Evolutionary conservation across 2,888 invertebrate genomes (phyloP), one percentile per base, ranked within the genome.

Genomic region (Callinectes sapidus): DNA sequence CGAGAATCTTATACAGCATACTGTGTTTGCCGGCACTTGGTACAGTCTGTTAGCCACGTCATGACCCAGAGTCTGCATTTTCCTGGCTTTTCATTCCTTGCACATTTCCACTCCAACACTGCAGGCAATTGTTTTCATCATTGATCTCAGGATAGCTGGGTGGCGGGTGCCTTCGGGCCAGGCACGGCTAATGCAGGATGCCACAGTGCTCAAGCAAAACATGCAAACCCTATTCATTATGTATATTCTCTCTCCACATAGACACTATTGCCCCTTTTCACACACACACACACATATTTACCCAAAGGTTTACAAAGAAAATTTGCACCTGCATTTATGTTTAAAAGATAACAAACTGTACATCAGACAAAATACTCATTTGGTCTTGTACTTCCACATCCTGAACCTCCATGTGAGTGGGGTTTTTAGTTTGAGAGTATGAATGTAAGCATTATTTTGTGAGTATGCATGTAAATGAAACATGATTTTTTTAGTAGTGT

Each of bases 381-480:
- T 91, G 92, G 89, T 89, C 91, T 81, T 88, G 88, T 88, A 85
- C 81, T 87, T 89, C 87, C 92, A 92, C 92, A 89, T 85, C 66
- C 88, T 85, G 48, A 86, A 6, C 89, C 35, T 89, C 92, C 92
- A n/a, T 42, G 35, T 13, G 39, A 35, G 86, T 32, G 77, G 88
- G 88, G 90, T 91, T 2, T 23, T 85, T 77, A 66, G 87, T 35
- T 32, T 91, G 91, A 66, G 66, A 54, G 89, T 85, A 89, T 89
- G 92, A 89, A 89, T 92, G 92, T 77, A 89, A 77, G 92, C 92
- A 92, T 92, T 92, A 81, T 91, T 61, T 87, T 93, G 92, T 90
- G 93, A 86, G 93, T 85, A 88, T 93, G 66, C 81, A 87, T 81
- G 93, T 86, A 91, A 93, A 86, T 91, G 54, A 92, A 89, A 92